These are phyloP conservation scores for Ormyrus pomaceus DNA, from an alignment of 2,888 invertebrate species.

Conservation along the genomic window DNA sequence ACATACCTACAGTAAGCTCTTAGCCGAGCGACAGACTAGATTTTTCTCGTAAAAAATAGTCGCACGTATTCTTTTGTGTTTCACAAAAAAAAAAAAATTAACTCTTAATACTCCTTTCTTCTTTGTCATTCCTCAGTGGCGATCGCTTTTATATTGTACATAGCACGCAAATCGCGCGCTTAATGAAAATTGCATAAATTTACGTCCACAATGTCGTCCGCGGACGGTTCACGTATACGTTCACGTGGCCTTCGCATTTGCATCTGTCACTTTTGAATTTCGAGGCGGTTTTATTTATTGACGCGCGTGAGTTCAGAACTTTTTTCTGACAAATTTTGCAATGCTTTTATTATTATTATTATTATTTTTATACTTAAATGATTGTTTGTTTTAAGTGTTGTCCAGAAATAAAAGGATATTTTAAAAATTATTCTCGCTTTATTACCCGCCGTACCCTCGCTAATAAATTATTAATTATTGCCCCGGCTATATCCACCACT, in stretches of 20 bases:
- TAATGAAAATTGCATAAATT: constrained; percentile 48
- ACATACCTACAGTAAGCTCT: background rate
- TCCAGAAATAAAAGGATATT: constrained; percentile 38
- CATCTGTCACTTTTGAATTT: constrained; percentile 22
- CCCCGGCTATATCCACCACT: too few species aligned
- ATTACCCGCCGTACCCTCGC: too few species aligned
- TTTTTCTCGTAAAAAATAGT: constrained; percentile 3
- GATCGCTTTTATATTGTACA: constrained; percentile 28
- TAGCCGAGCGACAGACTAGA: background rate
- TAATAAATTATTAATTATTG: too few species aligned
- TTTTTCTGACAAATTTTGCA: constrained; percentile 17
- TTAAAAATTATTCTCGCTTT: background rate
- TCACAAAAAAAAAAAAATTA: constrained; percentile 11
- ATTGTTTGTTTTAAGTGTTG: constrained; percentile 18
- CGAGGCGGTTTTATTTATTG: constrained; percentile 26
- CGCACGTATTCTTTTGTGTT: constrained; percentile 38
- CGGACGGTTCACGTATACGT: constrained; percentile 3
- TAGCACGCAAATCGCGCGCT: constrained; percentile 33
- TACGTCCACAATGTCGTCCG: constrained; percentile 22
- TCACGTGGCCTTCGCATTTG: constrained; percentile 23
- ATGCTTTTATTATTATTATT: constrained; percentile 39
- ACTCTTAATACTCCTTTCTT: constrained; percentile 42
- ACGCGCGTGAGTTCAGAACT: background rate
- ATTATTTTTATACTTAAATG: constrained; percentile 13
- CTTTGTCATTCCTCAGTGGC: constrained; percentile 31